Evolutionary conservation across 2,797 vertebrate species (phyloP), one percentile per base, ranked within the genome.

Genomic region (Echiichthys vipera): DNA sequence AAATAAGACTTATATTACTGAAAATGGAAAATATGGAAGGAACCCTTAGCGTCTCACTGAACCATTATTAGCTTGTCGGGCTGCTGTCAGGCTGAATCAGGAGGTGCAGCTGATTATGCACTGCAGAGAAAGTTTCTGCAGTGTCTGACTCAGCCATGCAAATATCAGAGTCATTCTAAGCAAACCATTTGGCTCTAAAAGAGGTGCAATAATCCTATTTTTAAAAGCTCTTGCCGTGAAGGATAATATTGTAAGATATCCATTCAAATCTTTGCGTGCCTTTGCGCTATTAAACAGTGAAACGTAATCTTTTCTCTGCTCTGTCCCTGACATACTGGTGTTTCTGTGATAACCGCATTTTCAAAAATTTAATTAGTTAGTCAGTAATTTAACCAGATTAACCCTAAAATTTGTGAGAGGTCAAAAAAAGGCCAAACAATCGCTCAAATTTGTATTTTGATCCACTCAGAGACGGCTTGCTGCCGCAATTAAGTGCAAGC

Each of bases 71-170:
- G 83, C 85, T 86, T 66, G 86, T 92, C 78, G 17, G 55, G 71
- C 58, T 78, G 86, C 83, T 89, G 89, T 87, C 89, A 86, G 81
- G 65, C 74, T 55, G 73, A 83, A 89, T 90, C 78, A 84, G 79
- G 57, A 80, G 77, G 54, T 80, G 64, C 62, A 72, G 70, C 74
- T 87, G 89, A 82, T 89, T 84, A 83, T 61, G 36, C 65, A 45
- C 63, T 70, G 78, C 78, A 80, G 81, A 83, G 78, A 78, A 80
- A 76, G 59, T 87, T 88, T 87, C 75, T 78, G 69, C 80, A 83
- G 57, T 12, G n/a, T 72, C 34, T 81, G 73, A 77, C 78, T 85
- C 71, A 85, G 58, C 72, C 71, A 77, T 79, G 63, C 68, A 86
- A 89, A 89, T 84, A 82, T 85, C 78, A 70, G 62, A 59, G 65